Evolutionary conservation across 2,888 invertebrate genomes (phyloP).

Genomic region (Macroteleia sp.): DNA sequence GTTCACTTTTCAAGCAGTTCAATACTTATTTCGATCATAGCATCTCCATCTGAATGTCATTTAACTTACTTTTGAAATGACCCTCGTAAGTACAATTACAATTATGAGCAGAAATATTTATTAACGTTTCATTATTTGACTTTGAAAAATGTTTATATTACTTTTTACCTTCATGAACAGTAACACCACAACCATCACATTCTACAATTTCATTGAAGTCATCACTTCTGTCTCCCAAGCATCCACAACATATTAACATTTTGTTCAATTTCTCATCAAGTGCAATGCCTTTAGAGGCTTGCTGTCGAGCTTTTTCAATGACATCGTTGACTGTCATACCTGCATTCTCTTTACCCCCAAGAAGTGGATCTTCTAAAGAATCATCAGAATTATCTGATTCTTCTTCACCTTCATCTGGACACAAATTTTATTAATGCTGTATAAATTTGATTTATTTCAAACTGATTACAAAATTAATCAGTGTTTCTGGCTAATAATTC

Average conservation of each 20-base stretch:
- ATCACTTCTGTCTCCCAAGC: constrained; percentile 96
- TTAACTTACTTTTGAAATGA: too few species aligned
- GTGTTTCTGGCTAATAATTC: too few species aligned
- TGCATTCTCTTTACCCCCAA: constrained; percentile 78
- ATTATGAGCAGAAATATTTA: too few species aligned
- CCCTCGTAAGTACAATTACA: too few species aligned
- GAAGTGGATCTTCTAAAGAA: constrained; percentile 81
- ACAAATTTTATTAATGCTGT: too few species aligned
- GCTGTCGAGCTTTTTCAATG: constrained; percentile 85
- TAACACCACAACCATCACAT: constrained; percentile 98
- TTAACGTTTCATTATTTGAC: too few species aligned
- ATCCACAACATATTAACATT: constrained; percentile 95
- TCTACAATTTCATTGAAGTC: constrained; percentile 98
- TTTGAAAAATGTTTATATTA: too few species aligned
- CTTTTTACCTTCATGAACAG: constrained; percentile 94
- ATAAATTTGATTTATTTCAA: too few species aligned
- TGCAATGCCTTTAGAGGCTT: constrained; percentile 81
- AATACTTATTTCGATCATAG: too few species aligned
- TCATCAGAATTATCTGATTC: constrained; percentile 83
- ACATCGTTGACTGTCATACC: constrained; percentile 85
- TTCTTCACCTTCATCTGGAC: constrained; percentile 75
- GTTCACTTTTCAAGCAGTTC: too few species aligned
- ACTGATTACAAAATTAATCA: too few species aligned
- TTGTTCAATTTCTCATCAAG: constrained; percentile 86
- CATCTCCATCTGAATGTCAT: too few species aligned